These are phyloP conservation scores for Acipenser transmontanus DNA, from an alignment of 2,797 vertebrate genomes.

Conservation along the genomic window DNA sequence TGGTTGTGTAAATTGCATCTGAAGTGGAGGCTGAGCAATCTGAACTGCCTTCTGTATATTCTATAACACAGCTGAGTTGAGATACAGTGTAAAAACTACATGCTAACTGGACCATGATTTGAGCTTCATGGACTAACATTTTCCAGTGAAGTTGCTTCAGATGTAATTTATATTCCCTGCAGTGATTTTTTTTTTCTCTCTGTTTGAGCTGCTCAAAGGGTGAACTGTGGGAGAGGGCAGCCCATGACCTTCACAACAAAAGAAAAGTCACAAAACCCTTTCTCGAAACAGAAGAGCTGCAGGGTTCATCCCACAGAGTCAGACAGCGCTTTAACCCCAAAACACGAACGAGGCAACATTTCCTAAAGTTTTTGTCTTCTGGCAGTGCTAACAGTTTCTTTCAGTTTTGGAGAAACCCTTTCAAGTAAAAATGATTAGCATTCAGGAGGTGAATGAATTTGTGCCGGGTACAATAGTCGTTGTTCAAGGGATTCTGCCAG, in stretches of 20 bases:
- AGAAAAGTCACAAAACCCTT: slow-evolving; percentile 16
- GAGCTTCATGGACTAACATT: neutral
- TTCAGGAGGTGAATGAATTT: slow-evolving; percentile 24
- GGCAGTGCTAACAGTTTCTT: slow-evolving; percentile 7
- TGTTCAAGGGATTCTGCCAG: slow-evolving; percentile 37
- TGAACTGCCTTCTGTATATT: too few relatives aligned
- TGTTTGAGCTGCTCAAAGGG: slow-evolving; percentile 17
- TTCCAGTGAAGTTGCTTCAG: slow-evolving; percentile 7
- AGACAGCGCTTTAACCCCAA: neutral
- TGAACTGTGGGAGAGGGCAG: slow-evolving; percentile 28
- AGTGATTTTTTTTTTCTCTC: slow-evolving; percentile 12
- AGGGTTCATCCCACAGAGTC: neutral
- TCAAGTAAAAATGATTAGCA: slow-evolving; percentile 34
- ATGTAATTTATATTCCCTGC: slow-evolving; percentile 12
- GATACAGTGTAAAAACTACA: neutral
- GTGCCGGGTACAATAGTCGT: slow-evolving; percentile 20
- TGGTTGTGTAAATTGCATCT: too few relatives aligned
- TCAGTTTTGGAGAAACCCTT: slow-evolving; percentile 9
- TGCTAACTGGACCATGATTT: neutral
- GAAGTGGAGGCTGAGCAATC: too few relatives aligned
- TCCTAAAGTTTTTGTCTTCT: slow-evolving; percentile 7
- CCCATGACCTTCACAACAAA: slow-evolving; percentile 21
- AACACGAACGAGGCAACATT: neutral
- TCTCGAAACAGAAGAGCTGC: neutral
- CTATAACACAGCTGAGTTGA: too few relatives aligned